Percentiles rank a stretch among this genome's conserved stretches.
Evolutionary conservation across 2,888 invertebrate genomes (phyloP).

Genomic region (Brachyopa scutellaris): DNA sequence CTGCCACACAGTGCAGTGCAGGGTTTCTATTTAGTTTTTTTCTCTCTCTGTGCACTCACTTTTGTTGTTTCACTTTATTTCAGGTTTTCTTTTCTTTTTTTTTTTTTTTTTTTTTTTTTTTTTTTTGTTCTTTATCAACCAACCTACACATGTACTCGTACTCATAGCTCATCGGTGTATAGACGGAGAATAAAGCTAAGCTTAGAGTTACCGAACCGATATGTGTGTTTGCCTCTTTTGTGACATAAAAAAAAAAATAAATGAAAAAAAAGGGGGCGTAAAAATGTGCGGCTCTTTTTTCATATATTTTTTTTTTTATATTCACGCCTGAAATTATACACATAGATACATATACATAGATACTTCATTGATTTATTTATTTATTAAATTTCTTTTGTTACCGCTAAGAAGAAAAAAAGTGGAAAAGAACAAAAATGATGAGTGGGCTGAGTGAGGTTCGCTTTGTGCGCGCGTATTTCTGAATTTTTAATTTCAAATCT

Average conservation of each 20-base stretch:
- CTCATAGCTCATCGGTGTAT: too few relatives aligned
- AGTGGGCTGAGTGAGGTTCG: too few relatives aligned
- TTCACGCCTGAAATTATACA: slow-evolving; percentile 38
- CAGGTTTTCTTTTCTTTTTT: not conserved
- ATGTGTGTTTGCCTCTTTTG: slow-evolving; percentile 15
- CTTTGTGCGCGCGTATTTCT: too few relatives aligned
- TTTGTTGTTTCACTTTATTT: too few relatives aligned
- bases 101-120: not conserved
- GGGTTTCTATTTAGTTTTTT: not conserved
- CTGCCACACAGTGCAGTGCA: not conserved
- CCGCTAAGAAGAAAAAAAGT: not conserved
- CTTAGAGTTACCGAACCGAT: not conserved
- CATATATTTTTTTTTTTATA: too few relatives aligned
- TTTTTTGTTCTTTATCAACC: not conserved
- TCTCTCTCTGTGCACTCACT: too few relatives aligned
- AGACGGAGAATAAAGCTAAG: not conserved
- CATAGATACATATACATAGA: too few relatives aligned
- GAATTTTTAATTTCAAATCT: too few relatives aligned
- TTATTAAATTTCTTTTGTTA: slow-evolving; percentile 15
- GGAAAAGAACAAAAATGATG: not conserved
- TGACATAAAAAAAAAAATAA: slow-evolving; percentile 5
- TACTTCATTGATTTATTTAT: slow-evolving; percentile 42
- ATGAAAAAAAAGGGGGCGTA: slow-evolving; percentile 28
- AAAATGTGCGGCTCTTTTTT: slow-evolving; percentile 18
- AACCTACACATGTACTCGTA: not conserved